A percentile compares a stretch with the other conserved stretches of the same genome.
phyloP scores from a whole-genome alignment of 2,797 vertebrate genomes.

The Phalloptychus januarius region DNA sequence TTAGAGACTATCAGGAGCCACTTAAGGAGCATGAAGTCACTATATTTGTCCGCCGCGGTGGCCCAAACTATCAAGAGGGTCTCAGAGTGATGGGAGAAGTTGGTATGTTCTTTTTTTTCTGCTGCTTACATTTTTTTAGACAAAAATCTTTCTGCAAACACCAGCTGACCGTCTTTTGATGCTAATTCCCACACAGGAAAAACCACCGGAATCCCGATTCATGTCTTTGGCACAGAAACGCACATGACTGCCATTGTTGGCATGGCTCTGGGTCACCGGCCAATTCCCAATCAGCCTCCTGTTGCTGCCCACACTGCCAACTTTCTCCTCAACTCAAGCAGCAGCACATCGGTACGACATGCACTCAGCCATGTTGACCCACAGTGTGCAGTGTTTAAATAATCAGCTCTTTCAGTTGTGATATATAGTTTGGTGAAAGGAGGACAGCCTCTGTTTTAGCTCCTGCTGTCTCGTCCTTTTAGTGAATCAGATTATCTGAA shows the following conservation, averaged over 20 bases:
- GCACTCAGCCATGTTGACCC: constrained; percentile 5
- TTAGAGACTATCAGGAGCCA: constrained; percentile 92
- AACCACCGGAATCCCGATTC: constrained; percentile 97
- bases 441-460: constrained; percentile 26
- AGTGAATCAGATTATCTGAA: constrained; percentile 41
- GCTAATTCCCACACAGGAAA: constrained; percentile 81
- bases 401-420: background rate
- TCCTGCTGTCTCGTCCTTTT: constrained; percentile 33
- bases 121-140: constrained; percentile 8
- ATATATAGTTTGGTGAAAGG: constrained; percentile 6
- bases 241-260: constrained; percentile 99
- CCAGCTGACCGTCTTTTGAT: background rate
- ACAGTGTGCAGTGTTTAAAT: background rate
- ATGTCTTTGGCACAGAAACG: constrained; percentile 97
- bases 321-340: constrained; percentile 95
- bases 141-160: background rate
- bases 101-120: constrained; percentile 82
- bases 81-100: constrained; percentile 98
- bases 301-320: constrained; percentile 94
- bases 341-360: constrained; percentile 86
- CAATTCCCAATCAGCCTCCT: constrained; percentile 93
- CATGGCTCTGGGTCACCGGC: constrained; percentile 94
- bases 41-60: constrained; percentile 95
- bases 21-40: constrained; percentile 94
- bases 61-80: constrained; percentile 97